Percentiles rank a stretch among this genome's conserved stretches.
Conservation (phyloP, 2,797 vertebrate genomes). For the Rhynchotus rufescens region DNA sequence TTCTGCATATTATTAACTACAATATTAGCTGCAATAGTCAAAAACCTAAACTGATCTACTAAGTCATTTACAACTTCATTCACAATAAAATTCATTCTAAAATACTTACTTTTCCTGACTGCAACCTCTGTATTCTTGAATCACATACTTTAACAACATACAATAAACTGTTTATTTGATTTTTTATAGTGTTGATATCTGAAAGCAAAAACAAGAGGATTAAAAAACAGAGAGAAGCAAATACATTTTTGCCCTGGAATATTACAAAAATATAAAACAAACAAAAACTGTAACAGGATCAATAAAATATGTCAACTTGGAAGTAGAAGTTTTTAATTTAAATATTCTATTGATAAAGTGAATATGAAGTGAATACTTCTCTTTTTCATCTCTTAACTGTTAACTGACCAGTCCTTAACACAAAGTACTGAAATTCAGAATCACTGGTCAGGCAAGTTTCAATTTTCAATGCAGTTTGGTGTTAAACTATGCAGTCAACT, state of each 20-base stretch:
- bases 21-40: background rate
- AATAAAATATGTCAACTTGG: background rate
- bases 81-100: background rate
- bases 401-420: background rate
- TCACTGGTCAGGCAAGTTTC: background rate
- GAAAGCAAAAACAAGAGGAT: constrained; percentile 54
- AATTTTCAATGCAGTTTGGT: background rate
- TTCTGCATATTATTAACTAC: background rate
- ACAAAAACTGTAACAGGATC: background rate
- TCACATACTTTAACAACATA: constrained; percentile 99
- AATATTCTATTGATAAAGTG: background rate
- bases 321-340: background rate
- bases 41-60: background rate
- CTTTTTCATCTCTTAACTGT: background rate
- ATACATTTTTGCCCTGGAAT: background rate
- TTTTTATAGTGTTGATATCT: constrained; percentile 99
- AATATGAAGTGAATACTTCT: background rate
- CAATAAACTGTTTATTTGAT: constrained; percentile 99
- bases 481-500: background rate
- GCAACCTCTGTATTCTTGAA: constrained; percentile 96
- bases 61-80: background rate
- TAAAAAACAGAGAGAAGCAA: background rate
- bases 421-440: background rate
- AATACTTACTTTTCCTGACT: constrained; percentile 95
- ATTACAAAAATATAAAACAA: background rate